Conservation (phyloP, 2,113 vertebrate genomes). For the Corynorhinus townsendii region DNA sequence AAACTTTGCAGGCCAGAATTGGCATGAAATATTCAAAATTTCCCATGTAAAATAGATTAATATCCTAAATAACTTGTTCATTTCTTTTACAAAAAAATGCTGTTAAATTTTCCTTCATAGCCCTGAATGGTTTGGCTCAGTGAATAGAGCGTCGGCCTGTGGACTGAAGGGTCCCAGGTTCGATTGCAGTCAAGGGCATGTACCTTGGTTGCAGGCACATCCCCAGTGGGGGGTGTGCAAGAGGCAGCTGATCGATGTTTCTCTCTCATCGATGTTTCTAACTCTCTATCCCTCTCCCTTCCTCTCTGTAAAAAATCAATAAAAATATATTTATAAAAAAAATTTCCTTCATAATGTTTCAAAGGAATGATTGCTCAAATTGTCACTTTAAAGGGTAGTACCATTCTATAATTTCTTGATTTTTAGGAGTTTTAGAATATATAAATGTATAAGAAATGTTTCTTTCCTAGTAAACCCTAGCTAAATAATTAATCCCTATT, state of each 20-base stretch:
- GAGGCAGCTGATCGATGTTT: too few relatives aligned
- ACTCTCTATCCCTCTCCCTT: too few relatives aligned
- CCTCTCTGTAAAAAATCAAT: too few relatives aligned
- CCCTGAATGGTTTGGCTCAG: too few relatives aligned
- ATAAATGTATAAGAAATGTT: background rate
- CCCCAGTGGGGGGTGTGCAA: too few relatives aligned
- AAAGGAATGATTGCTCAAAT: background rate
- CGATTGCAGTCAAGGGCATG: too few relatives aligned
- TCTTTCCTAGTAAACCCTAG: background rate
- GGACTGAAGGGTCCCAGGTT: too few relatives aligned
- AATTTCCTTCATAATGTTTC: background rate
- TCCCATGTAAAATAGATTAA: constrained; percentile 5
- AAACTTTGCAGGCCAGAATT: background rate
- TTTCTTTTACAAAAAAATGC: background rate
- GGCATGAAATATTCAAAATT: background rate
- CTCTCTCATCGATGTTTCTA: too few relatives aligned
- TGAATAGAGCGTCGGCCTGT: too few relatives aligned
- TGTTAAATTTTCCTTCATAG: background rate
- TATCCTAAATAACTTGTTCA: background rate
- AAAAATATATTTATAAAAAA: too few relatives aligned
- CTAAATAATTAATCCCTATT: constrained; percentile 16
- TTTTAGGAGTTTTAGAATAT: constrained; percentile 7
- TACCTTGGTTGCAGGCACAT: too few relatives aligned
- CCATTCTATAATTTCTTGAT: background rate
- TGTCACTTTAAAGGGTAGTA: background rate